phyloP scores from a whole-genome alignment of 2,113 vertebrate species.

The Tachysurus fulvidraco region DNA sequence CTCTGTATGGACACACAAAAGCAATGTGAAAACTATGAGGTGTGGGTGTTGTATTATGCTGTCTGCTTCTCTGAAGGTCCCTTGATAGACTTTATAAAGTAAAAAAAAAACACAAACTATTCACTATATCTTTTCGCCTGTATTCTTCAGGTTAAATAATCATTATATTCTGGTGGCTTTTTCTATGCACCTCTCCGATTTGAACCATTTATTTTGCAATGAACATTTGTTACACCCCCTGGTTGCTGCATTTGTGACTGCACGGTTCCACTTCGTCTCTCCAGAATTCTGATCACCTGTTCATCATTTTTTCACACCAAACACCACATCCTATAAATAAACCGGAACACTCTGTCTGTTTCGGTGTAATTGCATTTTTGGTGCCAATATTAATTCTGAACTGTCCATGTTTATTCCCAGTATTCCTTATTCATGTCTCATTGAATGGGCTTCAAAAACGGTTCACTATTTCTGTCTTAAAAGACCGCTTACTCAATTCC shows the following conservation, averaged over 20 bases:
- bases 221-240: slow-evolving; percentile 7
- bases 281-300: slow-evolving; percentile 35
- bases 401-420: not conserved
- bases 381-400: slow-evolving; percentile 1
- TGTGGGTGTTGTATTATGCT: not conserved
- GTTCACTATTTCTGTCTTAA: not conserved
- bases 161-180: not conserved
- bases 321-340: slow-evolving; percentile 13
- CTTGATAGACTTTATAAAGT: not conserved
- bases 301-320: slow-evolving; percentile 19
- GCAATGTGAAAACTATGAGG: not conserved
- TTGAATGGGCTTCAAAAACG: not conserved
- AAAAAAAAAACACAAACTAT: not conserved
- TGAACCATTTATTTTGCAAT: slow-evolving; percentile 3
- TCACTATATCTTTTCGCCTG: not conserved
- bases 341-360: slow-evolving; percentile 1
- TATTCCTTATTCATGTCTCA: not conserved
- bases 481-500: not conserved
- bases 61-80: not conserved
- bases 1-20: not conserved
- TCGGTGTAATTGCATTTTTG: slow-evolving; percentile 13
- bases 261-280: not conserved
- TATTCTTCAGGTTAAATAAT: slow-evolving; percentile 20
- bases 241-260: slow-evolving; percentile 7
- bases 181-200: not conserved